phyloP scores from a whole-genome alignment of 2,797 vertebrate species.

The Pyrocephalus nanus region DNA sequence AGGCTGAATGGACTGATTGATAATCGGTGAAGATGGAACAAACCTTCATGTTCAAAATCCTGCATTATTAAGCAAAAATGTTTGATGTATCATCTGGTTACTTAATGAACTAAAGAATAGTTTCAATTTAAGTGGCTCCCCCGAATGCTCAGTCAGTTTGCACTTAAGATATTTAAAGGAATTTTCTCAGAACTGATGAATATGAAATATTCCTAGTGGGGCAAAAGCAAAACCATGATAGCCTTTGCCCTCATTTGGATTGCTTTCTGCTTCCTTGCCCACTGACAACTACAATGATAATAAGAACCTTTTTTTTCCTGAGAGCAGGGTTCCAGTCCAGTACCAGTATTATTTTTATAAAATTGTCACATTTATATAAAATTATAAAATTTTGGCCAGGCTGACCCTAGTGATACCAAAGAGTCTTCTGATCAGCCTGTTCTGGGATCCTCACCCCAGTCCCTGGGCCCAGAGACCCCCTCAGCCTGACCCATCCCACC shows the following conservation, averaged over 20 bases:
- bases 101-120: not conserved
- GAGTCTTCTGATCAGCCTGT: not conserved
- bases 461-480: not conserved
- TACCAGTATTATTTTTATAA: not conserved
- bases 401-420: not conserved
- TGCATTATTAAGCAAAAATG: slow-evolving; percentile 19
- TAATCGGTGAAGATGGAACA: not conserved
- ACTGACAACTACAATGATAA: not conserved
- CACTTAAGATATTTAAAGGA: not conserved
- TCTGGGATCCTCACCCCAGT: accelerated
- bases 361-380: not conserved
- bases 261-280: not conserved
- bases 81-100: slow-evolving; percentile 18
- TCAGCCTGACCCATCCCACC: not conserved
- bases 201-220: not conserved
- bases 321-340: not conserved
- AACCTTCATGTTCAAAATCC: slow-evolving; percentile 12
- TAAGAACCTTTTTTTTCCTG: not conserved
- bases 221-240: not conserved
- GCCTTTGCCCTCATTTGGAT: not conserved
- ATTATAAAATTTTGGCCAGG: not conserved
- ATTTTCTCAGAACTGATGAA: slow-evolving; percentile 16
- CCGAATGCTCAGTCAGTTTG: not conserved
- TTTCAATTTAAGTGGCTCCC: slow-evolving; percentile 39
- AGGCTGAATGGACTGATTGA: not conserved